Percentiles rank a stretch among this genome's conserved stretches.
Conservation (phyloP, 2,113 vertebrate genomes). For the Rostratula benghalensis region DNA sequence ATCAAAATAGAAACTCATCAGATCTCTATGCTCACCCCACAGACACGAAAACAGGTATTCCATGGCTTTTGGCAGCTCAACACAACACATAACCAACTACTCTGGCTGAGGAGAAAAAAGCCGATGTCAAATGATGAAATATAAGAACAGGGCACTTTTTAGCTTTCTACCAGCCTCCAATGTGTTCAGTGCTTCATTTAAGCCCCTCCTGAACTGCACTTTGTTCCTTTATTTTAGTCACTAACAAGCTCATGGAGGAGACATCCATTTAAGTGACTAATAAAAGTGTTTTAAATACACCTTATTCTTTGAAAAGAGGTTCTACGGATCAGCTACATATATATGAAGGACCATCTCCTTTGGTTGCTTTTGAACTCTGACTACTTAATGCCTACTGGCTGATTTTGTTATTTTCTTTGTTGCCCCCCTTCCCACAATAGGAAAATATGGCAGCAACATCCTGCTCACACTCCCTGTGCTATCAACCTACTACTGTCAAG, state of each 20-base stretch:
- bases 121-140: neutral
- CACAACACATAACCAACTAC: neutral
- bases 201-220: neutral
- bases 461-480: neutral
- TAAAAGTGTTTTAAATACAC: neutral
- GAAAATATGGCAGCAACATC: neutral
- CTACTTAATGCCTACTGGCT: neutral
- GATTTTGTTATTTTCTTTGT: neutral
- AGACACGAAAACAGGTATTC: neutral
- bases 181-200: neutral
- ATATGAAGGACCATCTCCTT: neutral
- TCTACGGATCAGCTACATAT: neutral
- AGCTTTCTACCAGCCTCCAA: neutral
- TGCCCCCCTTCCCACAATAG: neutral
- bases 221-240: neutral
- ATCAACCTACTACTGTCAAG: neutral
- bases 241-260: neutral
- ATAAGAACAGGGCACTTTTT: neutral
- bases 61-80: neutral
- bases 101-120: fast-evolving
- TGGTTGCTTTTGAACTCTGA: neutral
- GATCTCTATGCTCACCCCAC: neutral
- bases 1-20: neutral
- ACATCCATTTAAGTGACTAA: neutral
- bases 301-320: neutral